Base-by-base conservation (phyloP, 2,888 invertebrate genomes). In the Drosophila paramelanica region DNA sequence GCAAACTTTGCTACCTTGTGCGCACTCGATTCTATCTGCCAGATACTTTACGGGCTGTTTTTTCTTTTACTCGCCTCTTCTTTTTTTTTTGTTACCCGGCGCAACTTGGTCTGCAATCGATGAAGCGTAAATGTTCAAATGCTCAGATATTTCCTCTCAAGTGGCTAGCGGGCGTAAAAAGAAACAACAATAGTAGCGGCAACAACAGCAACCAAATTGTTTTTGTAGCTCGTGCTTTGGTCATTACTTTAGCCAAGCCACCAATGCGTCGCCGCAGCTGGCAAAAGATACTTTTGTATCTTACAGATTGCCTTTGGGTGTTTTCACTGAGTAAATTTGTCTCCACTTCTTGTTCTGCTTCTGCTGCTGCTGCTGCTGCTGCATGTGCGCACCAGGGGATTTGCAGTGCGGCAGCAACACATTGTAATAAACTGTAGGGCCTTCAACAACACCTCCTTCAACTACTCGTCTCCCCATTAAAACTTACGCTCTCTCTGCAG, bases 101-200 rank as follows among this genome's bases (percentile, higher is more conserved):
- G 31, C 38, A 73, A 67, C 47, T 67, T 74, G 65, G 70, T 66
- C 67, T 74, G 83, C 74, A 89, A 81, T 90, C 90, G 88, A 90
- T 88, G 90, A 89, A 90, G 90, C 88, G 89, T 85, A 82, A 90
- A 89, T 79, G 90, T 82, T 81, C 89, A 88, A 88, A 89, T 81
- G 81, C 84, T 81, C 62, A 73, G 77, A 79, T 89, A 86, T 88
- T 77, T 75, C 70, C 75, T 56, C 65, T 61, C 79, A 62, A 57
- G 67, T 70, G 67, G 50, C 68, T 69, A 69, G 58, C 75, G 64
- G 81, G 69, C 61, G 73, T 58, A 68, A 68, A 66, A 79, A 77
- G 58, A 49, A 61, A 67, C 62, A 62, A 42, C 47, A 70, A 53
- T 33, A 59, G 31, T 20, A 25, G 27, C 46, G 33, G 23, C 45